Conservation (phyloP, 2,113 vertebrate genomes). For the Antigone vipio region DNA sequence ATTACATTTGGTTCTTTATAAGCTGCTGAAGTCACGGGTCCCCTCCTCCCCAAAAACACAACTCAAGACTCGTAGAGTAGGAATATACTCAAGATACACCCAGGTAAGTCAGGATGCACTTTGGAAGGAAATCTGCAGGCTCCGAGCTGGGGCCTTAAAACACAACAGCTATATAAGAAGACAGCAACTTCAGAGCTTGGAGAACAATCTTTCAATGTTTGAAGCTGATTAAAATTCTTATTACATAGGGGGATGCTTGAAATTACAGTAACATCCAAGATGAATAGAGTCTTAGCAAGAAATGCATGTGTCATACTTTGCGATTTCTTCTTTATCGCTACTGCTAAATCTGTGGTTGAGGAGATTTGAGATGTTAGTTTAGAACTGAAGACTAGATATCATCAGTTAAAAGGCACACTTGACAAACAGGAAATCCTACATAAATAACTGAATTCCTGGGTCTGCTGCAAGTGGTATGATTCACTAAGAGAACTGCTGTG, state of each 20-base stretch:
- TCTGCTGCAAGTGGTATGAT: not conserved
- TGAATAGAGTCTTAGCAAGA: not conserved
- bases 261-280: not conserved
- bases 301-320: not conserved
- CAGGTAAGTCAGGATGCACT: not conserved
- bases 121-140: not conserved
- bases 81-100: not conserved
- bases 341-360: not conserved
- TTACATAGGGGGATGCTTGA: not conserved
- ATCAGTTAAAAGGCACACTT: not conserved
- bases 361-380: not conserved
- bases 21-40: not conserved
- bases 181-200: not conserved
- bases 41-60: not conserved
- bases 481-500: not conserved
- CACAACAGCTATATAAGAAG: not conserved
- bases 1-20: not conserved
- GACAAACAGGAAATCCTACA: conserved; percentile 11
- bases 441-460: not conserved
- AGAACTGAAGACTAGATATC: not conserved
- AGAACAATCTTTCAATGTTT: not conserved
- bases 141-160: not conserved
- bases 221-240: not conserved
- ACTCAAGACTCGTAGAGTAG: not conserved
- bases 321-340: not conserved